A percentile compares a stretch with the other conserved stretches of the same genome.
Evolutionary conservation across 2,113 vertebrate genomes (phyloP).

Genomic region (Pedionomus torquatus): DNA sequence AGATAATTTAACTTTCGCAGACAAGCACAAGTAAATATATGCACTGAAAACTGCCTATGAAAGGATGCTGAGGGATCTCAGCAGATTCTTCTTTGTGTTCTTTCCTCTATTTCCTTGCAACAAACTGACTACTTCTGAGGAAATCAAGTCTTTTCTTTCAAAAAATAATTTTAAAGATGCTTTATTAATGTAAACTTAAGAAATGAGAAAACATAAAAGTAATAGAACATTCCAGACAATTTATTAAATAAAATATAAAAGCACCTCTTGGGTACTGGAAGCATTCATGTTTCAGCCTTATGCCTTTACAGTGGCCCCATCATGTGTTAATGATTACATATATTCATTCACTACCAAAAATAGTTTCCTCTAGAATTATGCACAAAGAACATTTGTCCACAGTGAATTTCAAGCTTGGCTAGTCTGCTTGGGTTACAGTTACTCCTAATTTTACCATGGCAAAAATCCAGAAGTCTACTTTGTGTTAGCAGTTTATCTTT

Average conservation of each 20-base stretch:
- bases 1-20: background rate
- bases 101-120: background rate
- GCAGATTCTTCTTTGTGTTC: background rate
- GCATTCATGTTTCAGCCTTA: background rate
- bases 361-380: constrained; percentile 64
- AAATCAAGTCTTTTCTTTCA: background rate
- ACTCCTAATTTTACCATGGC: constrained; percentile 55
- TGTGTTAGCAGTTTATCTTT: constrained; percentile 36
- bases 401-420: constrained; percentile 57
- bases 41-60: background rate
- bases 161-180: background rate
- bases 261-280: constrained; percentile 44
- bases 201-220: background rate
- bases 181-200: background rate
- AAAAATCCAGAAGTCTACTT: constrained; percentile 52
- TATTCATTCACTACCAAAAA: constrained; percentile 63
- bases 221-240: background rate
- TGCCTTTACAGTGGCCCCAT: background rate
- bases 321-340: constrained; percentile 69
- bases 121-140: background rate
- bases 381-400: constrained; percentile 68
- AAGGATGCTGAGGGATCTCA: background rate
- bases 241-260: constrained; percentile 28
- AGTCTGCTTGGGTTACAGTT: constrained; percentile 53
- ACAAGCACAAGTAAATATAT: background rate